Evolutionary conservation across 1,140 invertebrate genomes (phyloP).

Genomic region (Platyscapa corneri): DNA sequence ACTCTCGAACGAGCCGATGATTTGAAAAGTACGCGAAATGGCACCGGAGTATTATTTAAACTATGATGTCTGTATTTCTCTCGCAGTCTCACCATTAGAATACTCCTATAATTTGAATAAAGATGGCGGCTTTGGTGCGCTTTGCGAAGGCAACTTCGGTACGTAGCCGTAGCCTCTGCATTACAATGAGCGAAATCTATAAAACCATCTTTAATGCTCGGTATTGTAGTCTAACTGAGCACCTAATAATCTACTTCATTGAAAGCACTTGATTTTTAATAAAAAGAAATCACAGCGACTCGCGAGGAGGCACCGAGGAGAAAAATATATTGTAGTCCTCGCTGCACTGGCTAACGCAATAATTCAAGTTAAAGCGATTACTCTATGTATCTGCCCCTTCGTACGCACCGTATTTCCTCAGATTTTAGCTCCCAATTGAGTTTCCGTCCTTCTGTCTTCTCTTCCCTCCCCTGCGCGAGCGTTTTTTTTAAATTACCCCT

Average conservation of each 20-base stretch:
- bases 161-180: no score
- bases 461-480: not conserved
- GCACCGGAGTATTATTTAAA: no score
- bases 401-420: not conserved
- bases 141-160: no score
- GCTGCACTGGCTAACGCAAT: not conserved
- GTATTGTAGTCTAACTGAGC: no score
- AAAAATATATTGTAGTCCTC: not conserved
- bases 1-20: no score
- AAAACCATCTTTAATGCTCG: not conserved
- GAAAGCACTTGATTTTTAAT: no score
- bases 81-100: no score
- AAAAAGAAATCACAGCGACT: not conserved
- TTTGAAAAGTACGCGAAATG: no score
- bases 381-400: not conserved
- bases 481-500: constrained; percentile 3
- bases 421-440: constrained; percentile 6
- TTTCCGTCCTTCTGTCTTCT: not conserved
- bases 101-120: no score
- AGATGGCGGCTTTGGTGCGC: no score
- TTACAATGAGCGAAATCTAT: not conserved
- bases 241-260: no score
- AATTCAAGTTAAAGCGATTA: not conserved
- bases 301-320: not conserved
- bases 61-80: no score